Evolutionary conservation across 2,113 vertebrate species (phyloP).

Genomic region (Coptodon rendalli): DNA sequence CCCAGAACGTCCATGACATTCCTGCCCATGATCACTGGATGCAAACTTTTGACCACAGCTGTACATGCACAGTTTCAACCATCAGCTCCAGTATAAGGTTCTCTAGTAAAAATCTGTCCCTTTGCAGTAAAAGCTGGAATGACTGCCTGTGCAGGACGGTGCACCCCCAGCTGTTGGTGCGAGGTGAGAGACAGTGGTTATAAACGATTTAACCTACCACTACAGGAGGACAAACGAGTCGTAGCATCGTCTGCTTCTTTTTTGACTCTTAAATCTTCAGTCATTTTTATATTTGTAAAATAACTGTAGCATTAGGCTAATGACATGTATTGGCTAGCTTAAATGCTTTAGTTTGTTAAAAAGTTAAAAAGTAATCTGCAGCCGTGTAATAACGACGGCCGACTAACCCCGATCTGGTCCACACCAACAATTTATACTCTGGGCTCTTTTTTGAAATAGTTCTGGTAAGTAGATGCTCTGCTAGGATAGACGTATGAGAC

Average conservation of each 20-base stretch:
- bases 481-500: neutral
- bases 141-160: neutral
- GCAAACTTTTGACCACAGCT: neutral
- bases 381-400: neutral
- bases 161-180: neutral
- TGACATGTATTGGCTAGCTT: neutral
- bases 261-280: neutral
- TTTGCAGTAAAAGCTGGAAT: neutral
- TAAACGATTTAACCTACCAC: neutral
- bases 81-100: neutral
- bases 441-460: neutral
- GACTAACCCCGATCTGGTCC: neutral
- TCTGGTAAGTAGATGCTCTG: neutral
- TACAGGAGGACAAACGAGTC: neutral
- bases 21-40: neutral
- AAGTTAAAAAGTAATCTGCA: neutral
- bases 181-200: neutral
- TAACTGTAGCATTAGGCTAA: neutral
- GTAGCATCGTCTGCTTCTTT: neutral
- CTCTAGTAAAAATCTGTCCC: neutral
- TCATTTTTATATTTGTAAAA: neutral
- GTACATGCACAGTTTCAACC: rapidly evolving
- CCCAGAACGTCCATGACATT: neutral
- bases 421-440: neutral
- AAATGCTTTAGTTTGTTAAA: neutral